Conservation (phyloP, 2,797 vertebrate genomes). For the Buphagus erythrorhynchus region DNA sequence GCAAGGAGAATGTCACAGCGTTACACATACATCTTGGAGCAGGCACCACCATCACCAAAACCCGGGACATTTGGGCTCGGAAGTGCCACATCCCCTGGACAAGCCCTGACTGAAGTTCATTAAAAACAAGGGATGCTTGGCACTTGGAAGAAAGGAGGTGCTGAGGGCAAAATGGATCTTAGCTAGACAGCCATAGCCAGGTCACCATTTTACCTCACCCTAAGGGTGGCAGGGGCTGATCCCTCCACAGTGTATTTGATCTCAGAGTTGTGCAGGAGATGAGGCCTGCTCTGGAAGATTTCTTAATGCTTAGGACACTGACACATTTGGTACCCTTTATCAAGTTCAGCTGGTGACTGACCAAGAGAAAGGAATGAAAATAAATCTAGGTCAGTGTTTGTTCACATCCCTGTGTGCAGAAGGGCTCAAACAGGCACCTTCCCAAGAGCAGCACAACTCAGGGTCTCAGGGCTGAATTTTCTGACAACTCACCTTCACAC, state of each 20-base stretch:
- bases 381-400: background rate
- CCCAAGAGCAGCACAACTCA: background rate
- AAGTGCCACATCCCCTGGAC: background rate
- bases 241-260: background rate
- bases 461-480: background rate
- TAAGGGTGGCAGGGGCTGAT: background rate
- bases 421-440: background rate
- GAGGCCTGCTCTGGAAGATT: background rate
- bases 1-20: slow-evolving; percentile 74
- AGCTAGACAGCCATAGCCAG: background rate
- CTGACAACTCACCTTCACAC: background rate
- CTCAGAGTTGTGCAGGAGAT: background rate
- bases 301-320: background rate
- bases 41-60: background rate
- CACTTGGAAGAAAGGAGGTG: background rate
- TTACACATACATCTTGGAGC: slow-evolving; percentile 69
- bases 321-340: background rate
- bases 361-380: background rate
- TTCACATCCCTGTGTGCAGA: background rate
- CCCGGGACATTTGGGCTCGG: background rate
- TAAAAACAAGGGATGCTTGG: background rate
- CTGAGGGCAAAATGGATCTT: background rate
- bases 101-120: background rate
- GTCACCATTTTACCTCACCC: background rate
- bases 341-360: background rate